Conservation (phyloP, 2,113 vertebrate species). For the Strigops habroptila region DNA sequence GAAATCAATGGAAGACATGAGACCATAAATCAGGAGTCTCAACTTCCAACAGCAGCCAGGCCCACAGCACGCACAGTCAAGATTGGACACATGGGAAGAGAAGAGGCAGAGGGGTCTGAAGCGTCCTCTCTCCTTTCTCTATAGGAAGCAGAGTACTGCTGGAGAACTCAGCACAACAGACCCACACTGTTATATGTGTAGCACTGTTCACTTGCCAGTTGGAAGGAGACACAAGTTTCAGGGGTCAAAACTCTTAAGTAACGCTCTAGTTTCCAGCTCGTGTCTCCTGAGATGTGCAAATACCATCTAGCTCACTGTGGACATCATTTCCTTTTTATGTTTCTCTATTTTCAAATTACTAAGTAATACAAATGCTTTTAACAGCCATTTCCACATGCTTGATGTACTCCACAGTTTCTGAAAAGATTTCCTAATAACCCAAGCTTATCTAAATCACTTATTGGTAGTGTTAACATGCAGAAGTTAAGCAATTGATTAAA, state of each 20-base stretch:
- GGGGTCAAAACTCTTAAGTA: slow-evolving; percentile 42
- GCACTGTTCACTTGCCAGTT: neutral
- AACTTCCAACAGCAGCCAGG: neutral
- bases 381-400: neutral
- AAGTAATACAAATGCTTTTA: slow-evolving; percentile 19
- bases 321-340: slow-evolving; percentile 42
- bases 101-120: neutral
- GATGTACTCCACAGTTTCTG: neutral
- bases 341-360: slow-evolving; percentile 18
- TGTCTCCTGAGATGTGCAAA: slow-evolving; percentile 16
- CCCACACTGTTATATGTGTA: neutral
- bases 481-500: neutral
- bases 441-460: neutral
- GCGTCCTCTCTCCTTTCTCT: neutral
- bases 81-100: neutral
- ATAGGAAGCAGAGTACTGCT: neutral
- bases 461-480: neutral
- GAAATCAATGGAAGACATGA: neutral
- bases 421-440: neutral
- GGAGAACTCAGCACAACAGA: neutral
- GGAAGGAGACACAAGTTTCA: slow-evolving; percentile 15
- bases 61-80: neutral
- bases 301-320: neutral
- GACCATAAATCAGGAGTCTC: neutral
- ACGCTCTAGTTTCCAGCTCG: neutral